Percentiles rank a stretch among this genome's conserved stretches.
phyloP scores from a whole-genome alignment of 1,140 invertebrate genomes.

The Drosophila insularis region DNA sequence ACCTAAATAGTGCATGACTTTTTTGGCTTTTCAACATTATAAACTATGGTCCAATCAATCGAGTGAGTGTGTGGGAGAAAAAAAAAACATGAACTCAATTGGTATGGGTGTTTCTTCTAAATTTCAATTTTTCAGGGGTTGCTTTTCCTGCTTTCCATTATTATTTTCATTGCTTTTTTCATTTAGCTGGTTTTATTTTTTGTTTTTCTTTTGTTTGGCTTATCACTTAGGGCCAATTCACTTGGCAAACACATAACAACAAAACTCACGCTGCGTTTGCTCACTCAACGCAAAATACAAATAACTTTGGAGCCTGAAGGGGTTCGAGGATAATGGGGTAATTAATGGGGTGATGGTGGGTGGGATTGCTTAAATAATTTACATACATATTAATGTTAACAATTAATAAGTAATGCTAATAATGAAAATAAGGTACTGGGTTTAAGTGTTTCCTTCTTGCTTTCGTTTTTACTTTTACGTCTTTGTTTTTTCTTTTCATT shows the following conservation, averaged over 20 bases:
- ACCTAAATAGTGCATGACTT: slow-evolving; percentile 78
- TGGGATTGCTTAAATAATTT: slow-evolving; percentile 73
- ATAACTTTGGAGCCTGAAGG: slow-evolving; percentile 59
- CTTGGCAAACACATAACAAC: slow-evolving; percentile 56
- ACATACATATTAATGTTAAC: slow-evolving; percentile 78
- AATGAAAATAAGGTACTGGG: slow-evolving; percentile 82
- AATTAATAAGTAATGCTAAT: slow-evolving; percentile 80
- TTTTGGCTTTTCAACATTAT: slow-evolving; percentile 73
- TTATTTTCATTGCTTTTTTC: slow-evolving; percentile 8
- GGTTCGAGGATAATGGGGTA: not conserved
- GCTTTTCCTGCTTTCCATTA: not conserved
- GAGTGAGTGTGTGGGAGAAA: slow-evolving; percentile 31
- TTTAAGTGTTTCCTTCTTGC: slow-evolving; percentile 67
- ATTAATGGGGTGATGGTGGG: slow-evolving; percentile 4
- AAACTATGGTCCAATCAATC: slow-evolving; percentile 58
- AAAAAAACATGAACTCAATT: slow-evolving; percentile 56
- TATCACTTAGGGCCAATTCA: slow-evolving; percentile 68
- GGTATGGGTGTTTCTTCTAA: slow-evolving; percentile 28
- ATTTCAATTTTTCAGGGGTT: slow-evolving; percentile 32
- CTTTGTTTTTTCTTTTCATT: slow-evolving; percentile 29
- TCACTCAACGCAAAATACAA: slow-evolving; percentile 69
- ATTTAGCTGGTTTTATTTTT: slow-evolving; percentile 36
- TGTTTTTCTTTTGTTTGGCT: slow-evolving; percentile 59
- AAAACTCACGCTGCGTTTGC: slow-evolving; percentile 65
- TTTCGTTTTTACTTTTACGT: not conserved